Conservation (phyloP, 2,797 vertebrate species). For the Lindbergichthys nudifrons region DNA sequence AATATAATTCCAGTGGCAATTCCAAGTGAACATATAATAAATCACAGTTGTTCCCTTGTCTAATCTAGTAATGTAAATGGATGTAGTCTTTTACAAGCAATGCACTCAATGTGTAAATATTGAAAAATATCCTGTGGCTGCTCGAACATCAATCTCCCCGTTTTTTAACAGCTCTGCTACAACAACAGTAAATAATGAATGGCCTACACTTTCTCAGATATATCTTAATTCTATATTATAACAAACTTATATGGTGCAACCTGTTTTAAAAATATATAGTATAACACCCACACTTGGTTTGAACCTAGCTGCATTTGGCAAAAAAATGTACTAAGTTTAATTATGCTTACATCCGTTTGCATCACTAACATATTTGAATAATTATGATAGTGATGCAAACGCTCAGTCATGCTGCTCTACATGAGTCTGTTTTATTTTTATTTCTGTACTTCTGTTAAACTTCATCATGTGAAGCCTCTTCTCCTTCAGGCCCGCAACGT, state of each 20-base stretch:
- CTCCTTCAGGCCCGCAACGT: constrained; percentile 52
- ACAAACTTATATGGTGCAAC: background rate
- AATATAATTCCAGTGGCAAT: background rate
- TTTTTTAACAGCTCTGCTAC: background rate
- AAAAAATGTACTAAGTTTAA: background rate
- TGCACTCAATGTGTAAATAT: background rate
- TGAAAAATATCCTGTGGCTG: background rate
- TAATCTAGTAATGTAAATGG: background rate
- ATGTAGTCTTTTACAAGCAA: background rate
- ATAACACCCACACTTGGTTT: background rate
- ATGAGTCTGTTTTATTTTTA: background rate
- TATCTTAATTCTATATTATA: background rate
- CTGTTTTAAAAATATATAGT: background rate
- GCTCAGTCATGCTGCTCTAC: background rate
- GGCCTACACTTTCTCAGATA: background rate
- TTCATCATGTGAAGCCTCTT: constrained; percentile 57
- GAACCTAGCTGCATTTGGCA: background rate
- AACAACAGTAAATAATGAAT: background rate
- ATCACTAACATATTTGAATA: background rate
- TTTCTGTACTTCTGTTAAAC: constrained; percentile 17
- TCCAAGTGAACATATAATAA: background rate
- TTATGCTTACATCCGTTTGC: background rate
- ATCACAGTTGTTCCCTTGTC: background rate
- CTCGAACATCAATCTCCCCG: background rate
- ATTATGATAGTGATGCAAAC: background rate